Conservation (phyloP, 2,888 invertebrate genomes). For the Nezara viridula region DNA sequence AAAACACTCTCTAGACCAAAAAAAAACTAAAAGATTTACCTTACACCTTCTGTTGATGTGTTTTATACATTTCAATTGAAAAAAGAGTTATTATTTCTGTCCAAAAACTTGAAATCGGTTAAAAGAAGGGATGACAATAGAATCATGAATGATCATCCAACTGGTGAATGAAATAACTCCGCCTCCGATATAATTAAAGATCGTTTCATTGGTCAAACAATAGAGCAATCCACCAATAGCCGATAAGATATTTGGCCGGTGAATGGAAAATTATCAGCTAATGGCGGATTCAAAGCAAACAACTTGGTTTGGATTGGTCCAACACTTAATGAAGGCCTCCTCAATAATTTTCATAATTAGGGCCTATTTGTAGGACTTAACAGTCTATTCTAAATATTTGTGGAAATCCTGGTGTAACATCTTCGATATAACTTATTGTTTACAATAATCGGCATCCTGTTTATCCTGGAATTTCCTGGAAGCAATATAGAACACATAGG, state of each 20-base stretch:
- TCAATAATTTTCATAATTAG: slow-evolving; percentile 39
- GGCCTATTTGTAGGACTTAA: not conserved
- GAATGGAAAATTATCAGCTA: not conserved
- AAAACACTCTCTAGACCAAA: no score
- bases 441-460: not conserved
- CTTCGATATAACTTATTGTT: not conserved
- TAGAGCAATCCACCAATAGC: slow-evolving; percentile 1
- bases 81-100: not conserved
- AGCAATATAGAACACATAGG: not conserved
- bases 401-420: not conserved
- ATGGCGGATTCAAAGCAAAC: not conserved
- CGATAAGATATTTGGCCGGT: not conserved
- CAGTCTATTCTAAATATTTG: slow-evolving; percentile 11
- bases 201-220: not conserved
- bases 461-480: not conserved
- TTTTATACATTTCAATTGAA: not conserved
- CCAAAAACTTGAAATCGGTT: not conserved
- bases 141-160: not conserved
- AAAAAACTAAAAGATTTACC: no score
- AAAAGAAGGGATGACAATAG: not conserved
- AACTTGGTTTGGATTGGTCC: not conserved
- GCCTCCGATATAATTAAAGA: not conserved
- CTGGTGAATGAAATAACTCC: not conserved
- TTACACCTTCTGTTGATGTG: no score
- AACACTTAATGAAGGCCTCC: not conserved